Evolutionary conservation across 1,140 invertebrate genomes (phyloP).

Genomic region (Diploscapter pachys): DNA sequence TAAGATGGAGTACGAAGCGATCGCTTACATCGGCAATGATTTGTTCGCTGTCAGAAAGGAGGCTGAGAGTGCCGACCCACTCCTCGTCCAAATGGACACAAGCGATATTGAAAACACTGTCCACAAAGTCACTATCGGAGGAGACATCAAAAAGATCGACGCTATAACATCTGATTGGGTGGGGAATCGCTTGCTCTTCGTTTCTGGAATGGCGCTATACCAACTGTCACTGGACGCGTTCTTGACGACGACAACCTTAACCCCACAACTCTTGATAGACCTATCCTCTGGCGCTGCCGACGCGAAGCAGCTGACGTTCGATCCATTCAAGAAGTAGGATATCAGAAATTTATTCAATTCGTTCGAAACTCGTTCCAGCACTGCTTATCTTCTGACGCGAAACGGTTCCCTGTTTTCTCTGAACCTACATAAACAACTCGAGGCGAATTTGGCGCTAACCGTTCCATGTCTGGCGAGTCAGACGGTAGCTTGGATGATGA

Average conservation of each 20-base stretch:
- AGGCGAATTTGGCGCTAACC: constrained; percentile 45
- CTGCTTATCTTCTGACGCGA: constrained; percentile 55
- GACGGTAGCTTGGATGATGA: constrained; percentile 57
- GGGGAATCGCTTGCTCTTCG: constrained; percentile 51
- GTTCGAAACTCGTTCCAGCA: constrained; percentile 38
- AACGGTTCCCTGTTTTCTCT: constrained; percentile 55
- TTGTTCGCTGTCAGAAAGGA: constrained; percentile 55
- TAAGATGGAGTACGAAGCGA: constrained; percentile 53
- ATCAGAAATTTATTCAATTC: not conserved
- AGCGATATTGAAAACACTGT: constrained; percentile 52
- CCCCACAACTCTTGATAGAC: constrained; percentile 45
- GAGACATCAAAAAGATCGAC: constrained; percentile 51
- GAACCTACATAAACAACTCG: constrained; percentile 42
- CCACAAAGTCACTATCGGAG: constrained; percentile 50
- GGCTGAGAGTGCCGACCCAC: constrained; percentile 43
- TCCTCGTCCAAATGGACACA: constrained; percentile 52
- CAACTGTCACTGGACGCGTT: constrained; percentile 35
- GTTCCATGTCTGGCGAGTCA: constrained; percentile 48
- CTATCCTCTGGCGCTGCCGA: constrained; percentile 56
- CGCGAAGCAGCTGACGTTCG: constrained; percentile 55
- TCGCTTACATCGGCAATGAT: constrained; percentile 55
- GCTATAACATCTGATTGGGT: constrained; percentile 58
- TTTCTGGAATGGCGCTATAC: constrained; percentile 35
- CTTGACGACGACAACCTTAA: constrained; percentile 43
- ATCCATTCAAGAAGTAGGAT: constrained; percentile 55